Conservation (phyloP, 2,113 vertebrate species). For the Thomomys bottae region DNA sequence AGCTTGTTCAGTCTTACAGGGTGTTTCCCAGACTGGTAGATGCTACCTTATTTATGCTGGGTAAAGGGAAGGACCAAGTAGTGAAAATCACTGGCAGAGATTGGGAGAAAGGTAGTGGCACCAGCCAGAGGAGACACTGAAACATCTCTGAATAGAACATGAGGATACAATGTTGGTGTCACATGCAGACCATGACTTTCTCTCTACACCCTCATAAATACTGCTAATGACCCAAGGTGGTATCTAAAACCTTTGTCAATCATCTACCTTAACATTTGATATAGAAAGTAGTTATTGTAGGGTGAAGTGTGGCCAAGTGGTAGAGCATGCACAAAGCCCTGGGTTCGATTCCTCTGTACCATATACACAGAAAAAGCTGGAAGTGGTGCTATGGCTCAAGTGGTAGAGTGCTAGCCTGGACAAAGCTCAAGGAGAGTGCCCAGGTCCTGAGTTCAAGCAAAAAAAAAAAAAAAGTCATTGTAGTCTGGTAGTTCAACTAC, state of each 20-base stretch:
- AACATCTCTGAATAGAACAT: background rate
- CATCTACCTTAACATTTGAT: background rate
- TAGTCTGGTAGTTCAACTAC: background rate
- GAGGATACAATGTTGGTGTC: background rate
- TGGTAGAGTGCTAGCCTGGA: too few relatives aligned
- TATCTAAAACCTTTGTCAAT: background rate
- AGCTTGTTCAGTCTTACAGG: constrained; percentile 63
- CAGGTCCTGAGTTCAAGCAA: too few relatives aligned
- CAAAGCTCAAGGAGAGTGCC: too few relatives aligned
- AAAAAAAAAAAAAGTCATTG: too few relatives aligned
- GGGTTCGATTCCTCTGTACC: too few relatives aligned
- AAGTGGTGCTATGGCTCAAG: too few relatives aligned
- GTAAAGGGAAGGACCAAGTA: constrained; percentile 48
- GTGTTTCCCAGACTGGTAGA: constrained; percentile 27
- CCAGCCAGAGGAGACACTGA: background rate
- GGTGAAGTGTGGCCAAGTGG: too few relatives aligned
- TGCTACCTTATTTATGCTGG: background rate
- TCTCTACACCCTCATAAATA: background rate
- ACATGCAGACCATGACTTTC: background rate
- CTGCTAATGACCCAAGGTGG: background rate
- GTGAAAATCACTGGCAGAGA: constrained; percentile 43
- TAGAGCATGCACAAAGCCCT: too few relatives aligned
- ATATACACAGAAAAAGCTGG: too few relatives aligned
- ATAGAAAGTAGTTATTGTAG: background rate
- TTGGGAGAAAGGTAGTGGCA: background rate